A percentile compares a stretch with the other conserved stretches of the same genome.
Conservation (phyloP, 2,113 vertebrate species). For the Crotalus helleri region DNA sequence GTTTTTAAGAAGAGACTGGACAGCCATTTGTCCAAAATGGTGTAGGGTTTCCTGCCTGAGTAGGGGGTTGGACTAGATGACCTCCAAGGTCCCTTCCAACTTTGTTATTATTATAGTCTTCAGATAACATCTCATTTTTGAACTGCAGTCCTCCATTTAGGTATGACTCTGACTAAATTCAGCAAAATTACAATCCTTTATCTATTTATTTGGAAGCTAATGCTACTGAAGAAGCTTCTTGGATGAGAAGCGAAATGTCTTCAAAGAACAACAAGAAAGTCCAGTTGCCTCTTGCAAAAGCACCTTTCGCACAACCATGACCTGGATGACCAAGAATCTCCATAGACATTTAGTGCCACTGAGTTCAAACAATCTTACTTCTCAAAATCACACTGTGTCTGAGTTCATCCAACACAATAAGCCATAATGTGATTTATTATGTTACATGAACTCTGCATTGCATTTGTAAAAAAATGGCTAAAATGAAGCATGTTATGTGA, state of each 20-base stretch:
- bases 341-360: not conserved
- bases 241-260: too few relatives aligned
- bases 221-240: not conserved
- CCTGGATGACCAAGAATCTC: too few relatives aligned
- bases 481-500: not conserved
- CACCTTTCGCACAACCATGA: too few relatives aligned
- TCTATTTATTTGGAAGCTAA: not conserved
- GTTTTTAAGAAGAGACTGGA: too few relatives aligned
- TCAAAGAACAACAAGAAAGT: too few relatives aligned
- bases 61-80: too few relatives aligned
- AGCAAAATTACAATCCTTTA: not conserved
- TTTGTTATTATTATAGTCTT: not conserved
- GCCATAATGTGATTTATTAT: not conserved
- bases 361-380: not conserved
- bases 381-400: not conserved
- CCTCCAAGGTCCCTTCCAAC: too few relatives aligned
- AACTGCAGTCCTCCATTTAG: not conserved
- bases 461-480: not conserved
- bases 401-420: not conserved
- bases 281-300: too few relatives aligned
- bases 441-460: not conserved
- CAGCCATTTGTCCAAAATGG: too few relatives aligned
- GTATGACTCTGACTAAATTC: not conserved
- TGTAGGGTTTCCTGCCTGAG: too few relatives aligned
- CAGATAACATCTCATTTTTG: not conserved